phyloP scores from a whole-genome alignment of 2,113 vertebrate species.

The Phalacrocorax brasilianus region DNA sequence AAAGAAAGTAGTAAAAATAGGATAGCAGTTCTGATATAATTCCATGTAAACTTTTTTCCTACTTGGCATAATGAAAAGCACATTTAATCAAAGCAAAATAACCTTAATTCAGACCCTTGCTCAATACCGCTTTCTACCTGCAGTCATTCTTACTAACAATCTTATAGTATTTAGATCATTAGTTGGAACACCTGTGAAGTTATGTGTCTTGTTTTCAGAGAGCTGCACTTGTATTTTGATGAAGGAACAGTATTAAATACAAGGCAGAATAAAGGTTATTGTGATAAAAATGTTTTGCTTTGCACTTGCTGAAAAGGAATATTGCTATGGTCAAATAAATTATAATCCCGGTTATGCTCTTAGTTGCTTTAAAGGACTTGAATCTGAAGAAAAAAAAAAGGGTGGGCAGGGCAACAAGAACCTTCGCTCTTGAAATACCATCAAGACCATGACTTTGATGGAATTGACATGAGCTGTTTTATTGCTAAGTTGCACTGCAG shows the following conservation, averaged over 20 bases:
- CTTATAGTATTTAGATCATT: background rate
- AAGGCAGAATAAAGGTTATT: background rate
- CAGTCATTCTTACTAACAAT: background rate
- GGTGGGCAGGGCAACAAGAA: background rate
- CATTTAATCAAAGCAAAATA: background rate
- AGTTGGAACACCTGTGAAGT: background rate
- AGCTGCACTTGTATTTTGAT: fast-evolving
- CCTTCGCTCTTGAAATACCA: background rate
- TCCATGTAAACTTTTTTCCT: background rate
- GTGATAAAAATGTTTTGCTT: background rate
- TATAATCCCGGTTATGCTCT: background rate
- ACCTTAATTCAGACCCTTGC: background rate
- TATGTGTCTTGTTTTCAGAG: background rate
- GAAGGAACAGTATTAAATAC: background rate
- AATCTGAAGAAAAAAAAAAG: background rate
- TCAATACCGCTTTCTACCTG: background rate
- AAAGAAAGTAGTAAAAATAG: background rate
- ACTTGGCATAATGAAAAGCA: background rate
- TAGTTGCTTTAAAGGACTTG: background rate
- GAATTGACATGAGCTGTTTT: background rate
- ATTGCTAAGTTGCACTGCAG: background rate
- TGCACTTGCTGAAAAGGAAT: background rate
- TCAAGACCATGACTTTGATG: background rate
- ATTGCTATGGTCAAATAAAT: background rate
- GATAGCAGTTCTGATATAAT: background rate